phyloP scores from a whole-genome alignment of 1,140 invertebrate genomes.

The Lasioglossum albipes region DNA sequence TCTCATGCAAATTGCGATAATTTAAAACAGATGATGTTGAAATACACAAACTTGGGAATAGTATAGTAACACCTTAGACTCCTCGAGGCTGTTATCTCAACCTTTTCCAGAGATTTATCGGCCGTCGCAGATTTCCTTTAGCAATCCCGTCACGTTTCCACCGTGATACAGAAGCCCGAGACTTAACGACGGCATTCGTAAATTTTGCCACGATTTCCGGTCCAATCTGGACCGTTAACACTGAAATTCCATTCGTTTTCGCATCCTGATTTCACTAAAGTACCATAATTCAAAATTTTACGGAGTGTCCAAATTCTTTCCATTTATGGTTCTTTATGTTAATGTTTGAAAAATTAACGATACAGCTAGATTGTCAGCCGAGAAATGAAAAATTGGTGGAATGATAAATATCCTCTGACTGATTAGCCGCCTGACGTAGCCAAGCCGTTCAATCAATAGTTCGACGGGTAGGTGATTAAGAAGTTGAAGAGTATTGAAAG shows the following conservation, averaged over 20 bases:
- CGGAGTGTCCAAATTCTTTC: too few species aligned
- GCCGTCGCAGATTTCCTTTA: background rate
- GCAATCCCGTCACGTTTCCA: slow-evolving; percentile 13
- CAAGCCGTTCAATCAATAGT: background rate
- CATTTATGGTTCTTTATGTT: too few species aligned
- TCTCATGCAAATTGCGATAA: too few species aligned
- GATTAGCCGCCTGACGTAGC: background rate
- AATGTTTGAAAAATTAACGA: too few species aligned
- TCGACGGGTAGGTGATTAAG: background rate
- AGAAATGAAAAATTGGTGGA: too few species aligned
- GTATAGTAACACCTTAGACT: slow-evolving; percentile 22
- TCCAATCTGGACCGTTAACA: background rate
- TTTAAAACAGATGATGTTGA: too few species aligned
- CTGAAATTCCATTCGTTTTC: too few species aligned
- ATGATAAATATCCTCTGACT: too few species aligned
- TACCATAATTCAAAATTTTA: too few species aligned
- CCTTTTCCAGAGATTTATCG: slow-evolving; percentile 8
- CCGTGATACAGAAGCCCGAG: slow-evolving; percentile 24
- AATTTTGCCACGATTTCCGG: background rate
- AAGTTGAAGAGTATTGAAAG: background rate
- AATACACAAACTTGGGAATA: slow-evolving; percentile 2
- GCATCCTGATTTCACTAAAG: too few species aligned
- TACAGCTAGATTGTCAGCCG: too few species aligned
- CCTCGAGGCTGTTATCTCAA: slow-evolving; percentile 5
- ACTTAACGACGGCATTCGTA: background rate